Percentiles rank a stretch among this genome's conserved stretches.
Evolutionary conservation across 2,797 vertebrate species (phyloP).

Genomic region (Poeciliopsis infans): DNA sequence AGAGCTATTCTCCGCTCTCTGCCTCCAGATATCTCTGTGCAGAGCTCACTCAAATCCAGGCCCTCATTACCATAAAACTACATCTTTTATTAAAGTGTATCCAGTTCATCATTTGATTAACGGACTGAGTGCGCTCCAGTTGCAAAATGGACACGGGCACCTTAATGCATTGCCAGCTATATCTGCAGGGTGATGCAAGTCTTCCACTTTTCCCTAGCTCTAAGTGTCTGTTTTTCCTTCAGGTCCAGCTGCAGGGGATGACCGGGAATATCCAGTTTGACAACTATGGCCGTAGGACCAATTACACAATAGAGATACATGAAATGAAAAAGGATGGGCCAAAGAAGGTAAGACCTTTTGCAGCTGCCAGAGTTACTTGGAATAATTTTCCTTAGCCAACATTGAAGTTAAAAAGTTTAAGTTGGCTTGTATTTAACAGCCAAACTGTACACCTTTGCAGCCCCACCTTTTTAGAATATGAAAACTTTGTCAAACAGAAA

Average conservation of each 20-base stretch:
- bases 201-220: constrained; percentile 36
- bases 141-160: constrained; percentile 50
- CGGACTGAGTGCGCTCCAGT: constrained; percentile 56
- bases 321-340: constrained; percentile 95
- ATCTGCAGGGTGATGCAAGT: constrained; percentile 53
- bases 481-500: not conserved
- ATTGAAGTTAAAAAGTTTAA: not conserved
- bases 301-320: constrained; percentile 98
- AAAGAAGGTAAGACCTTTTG: constrained; percentile 87
- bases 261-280: constrained; percentile 99
- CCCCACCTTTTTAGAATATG: not conserved
- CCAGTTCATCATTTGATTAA: constrained; percentile 80
- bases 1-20: constrained; percentile 63
- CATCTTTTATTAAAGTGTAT: constrained; percentile 80
- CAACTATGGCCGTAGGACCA: constrained; percentile 96
- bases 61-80: constrained; percentile 81
- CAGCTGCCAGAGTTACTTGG: constrained; percentile 3
- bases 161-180: constrained; percentile 53
- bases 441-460: not conserved
- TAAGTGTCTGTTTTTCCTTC: constrained; percentile 37
- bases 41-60: constrained; percentile 74
- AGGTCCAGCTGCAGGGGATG: constrained; percentile 99
- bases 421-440: not conserved
- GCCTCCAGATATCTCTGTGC: constrained; percentile 72
- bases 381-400: not conserved